Evolutionary conservation across 1,140 invertebrate species (phyloP).

Genomic region (Eriocheir sinensis): DNA sequence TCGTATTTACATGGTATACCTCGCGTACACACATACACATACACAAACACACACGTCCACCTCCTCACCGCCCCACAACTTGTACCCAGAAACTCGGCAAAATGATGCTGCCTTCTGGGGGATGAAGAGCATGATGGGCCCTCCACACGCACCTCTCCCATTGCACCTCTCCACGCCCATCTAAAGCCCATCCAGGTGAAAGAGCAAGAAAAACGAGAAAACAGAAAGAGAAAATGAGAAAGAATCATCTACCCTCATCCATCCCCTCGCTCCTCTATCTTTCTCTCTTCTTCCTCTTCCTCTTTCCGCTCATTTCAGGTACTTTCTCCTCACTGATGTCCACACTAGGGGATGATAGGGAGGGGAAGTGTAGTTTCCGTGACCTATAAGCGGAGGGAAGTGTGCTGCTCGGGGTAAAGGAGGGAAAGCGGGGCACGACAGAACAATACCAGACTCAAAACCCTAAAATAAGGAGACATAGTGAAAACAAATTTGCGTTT

Average conservation of each 20-base stretch:
- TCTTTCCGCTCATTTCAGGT: background rate
- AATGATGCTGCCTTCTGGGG: background rate
- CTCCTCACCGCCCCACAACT: background rate
- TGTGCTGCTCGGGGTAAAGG: background rate
- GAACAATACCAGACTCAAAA: too few species aligned
- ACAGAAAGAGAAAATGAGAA: too few species aligned
- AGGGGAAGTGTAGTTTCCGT: background rate
- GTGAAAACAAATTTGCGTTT: too few species aligned
- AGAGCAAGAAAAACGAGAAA: too few species aligned
- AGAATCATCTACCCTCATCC: too few species aligned
- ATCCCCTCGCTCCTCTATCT: too few species aligned
- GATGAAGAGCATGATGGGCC: background rate
- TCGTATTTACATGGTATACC: too few species aligned
- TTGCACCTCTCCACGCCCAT: background rate
- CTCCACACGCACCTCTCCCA: background rate
- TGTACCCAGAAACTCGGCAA: background rate
- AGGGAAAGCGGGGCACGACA: too few species aligned
- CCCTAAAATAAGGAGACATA: too few species aligned
- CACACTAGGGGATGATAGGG: background rate
- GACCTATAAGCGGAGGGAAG: background rate
- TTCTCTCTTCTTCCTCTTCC: too few species aligned
- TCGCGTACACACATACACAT: background rate
- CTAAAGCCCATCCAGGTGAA: too few species aligned
- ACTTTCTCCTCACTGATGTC: background rate
- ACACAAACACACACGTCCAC: background rate